Conservation (phyloP, 2,797 vertebrate species). For the Prunella strophiata region DNA sequence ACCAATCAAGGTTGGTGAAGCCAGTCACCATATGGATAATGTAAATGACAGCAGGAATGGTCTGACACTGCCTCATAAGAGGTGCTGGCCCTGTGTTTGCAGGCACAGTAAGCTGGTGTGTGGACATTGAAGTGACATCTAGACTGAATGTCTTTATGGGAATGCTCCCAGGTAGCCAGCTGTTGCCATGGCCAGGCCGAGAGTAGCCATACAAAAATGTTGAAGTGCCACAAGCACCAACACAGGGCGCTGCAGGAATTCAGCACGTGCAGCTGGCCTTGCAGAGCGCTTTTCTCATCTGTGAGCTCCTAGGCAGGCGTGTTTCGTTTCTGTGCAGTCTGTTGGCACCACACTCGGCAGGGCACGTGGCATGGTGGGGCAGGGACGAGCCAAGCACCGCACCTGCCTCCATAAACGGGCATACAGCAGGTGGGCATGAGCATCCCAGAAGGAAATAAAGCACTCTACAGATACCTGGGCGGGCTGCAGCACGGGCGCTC, state of each 20-base stretch:
- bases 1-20: neutral
- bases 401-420: neutral
- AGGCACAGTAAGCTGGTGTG: neutral
- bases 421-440: accelerated
- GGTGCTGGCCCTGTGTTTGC: neutral
- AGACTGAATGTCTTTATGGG: neutral
- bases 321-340: accelerated
- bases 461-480: accelerated
- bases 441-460: neutral
- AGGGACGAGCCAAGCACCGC: neutral
- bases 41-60: neutral
- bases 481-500: neutral
- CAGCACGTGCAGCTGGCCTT: accelerated
- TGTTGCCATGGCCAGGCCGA: neutral
- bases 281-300: neutral
- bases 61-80: neutral
- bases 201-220: neutral
- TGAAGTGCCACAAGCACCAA: accelerated
- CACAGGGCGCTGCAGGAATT: neutral
- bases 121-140: neutral
- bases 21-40: neutral
- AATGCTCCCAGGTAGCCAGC: neutral
- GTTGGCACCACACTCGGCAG: neutral
- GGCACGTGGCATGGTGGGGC: accelerated
- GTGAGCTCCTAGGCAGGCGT: accelerated